phyloP scores from a whole-genome alignment of 2,113 vertebrate genomes.

The Pangasianodon hypophthalmus region DNA sequence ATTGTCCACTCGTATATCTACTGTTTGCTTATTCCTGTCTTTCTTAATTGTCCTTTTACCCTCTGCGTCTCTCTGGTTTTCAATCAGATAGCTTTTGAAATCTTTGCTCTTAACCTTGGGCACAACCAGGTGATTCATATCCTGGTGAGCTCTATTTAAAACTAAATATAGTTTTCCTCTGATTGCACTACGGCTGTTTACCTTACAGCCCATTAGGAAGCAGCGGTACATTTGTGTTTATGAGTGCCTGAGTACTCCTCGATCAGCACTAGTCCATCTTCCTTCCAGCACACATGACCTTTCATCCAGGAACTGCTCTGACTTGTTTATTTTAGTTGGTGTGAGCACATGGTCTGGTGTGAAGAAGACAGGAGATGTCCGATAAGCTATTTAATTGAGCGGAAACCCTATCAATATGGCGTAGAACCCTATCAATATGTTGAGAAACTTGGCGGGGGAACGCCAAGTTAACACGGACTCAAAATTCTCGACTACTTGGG shows the following conservation, averaged over 20 bases:
- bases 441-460: slow-evolving; percentile 25
- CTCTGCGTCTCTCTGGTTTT: neutral
- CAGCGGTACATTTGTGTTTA: slow-evolving; percentile 21
- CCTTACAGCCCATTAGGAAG: slow-evolving; percentile 34
- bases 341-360: neutral
- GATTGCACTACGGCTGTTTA: slow-evolving; percentile 38
- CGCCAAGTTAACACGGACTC: neutral
- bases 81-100: neutral
- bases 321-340: slow-evolving; percentile 31
- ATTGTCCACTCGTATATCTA: neutral
- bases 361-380: slow-evolving; percentile 33
- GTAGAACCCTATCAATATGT: slow-evolving; percentile 38
- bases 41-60: neutral
- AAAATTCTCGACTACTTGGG: neutral
- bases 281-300: slow-evolving; percentile 21
- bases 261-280: slow-evolving; percentile 17
- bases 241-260: neutral
- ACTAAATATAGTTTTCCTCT: slow-evolving; percentile 15
- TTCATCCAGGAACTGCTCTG: slow-evolving; percentile 26
- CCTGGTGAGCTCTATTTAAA: neutral
- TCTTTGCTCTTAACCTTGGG: neutral
- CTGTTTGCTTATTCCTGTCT: neutral
- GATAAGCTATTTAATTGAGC: slow-evolving; percentile 49
- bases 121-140: slow-evolving; percentile 6
- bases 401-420: slow-evolving; percentile 46